Base-by-base conservation (phyloP, 1,140 invertebrate species). In the Orchestia grillus region DNA sequence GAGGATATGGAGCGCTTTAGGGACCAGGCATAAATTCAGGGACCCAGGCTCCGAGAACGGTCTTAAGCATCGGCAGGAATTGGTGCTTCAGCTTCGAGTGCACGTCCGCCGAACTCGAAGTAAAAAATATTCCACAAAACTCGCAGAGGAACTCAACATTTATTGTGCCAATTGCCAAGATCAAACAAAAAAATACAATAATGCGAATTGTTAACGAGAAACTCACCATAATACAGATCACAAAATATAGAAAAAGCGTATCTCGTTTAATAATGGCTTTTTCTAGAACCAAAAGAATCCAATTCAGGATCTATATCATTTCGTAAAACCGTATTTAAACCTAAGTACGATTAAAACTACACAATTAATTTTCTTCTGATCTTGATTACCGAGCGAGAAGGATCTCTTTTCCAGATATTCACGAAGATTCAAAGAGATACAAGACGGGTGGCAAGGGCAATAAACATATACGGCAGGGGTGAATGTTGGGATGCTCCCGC, bases 1-100 rank as follows among this genome's bases (percentile, higher is more conserved):
- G 92, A 94, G 92, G 44, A 94, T 94, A 94, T 94, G 92, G 92
- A 91, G 92, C 43, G 92, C 92, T 94, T 47, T 47, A 44, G 43
- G 44, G 44, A 15, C 92, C 44, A 44, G 3, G 44, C 92, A 94
- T 94, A 94, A 94, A 94, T 94, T 90, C 88, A 28, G 88, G 41
- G 88, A 42, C 88, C 62, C 88, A 44, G 41, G 43, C 43, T 41
- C 88, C 11, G 41, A 41, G 43, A 42, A 44, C 88, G 43, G 88
- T 44, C 43, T 90, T 90, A 44, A 90, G 88, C 88, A 90, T 90
- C 88, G 88, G 8, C 88, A 44, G 28, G 41, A 90, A 90, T 90
- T 90, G 88, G 88, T 90, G 88, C 88, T 90, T 44, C 88, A 90
- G 41, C 88, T 44, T 90, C 88, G 88, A 90, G 88, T 90, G 88